Evolutionary conservation across 2,888 invertebrate species (phyloP).

Genomic region (Anthrax anthrax): DNA sequence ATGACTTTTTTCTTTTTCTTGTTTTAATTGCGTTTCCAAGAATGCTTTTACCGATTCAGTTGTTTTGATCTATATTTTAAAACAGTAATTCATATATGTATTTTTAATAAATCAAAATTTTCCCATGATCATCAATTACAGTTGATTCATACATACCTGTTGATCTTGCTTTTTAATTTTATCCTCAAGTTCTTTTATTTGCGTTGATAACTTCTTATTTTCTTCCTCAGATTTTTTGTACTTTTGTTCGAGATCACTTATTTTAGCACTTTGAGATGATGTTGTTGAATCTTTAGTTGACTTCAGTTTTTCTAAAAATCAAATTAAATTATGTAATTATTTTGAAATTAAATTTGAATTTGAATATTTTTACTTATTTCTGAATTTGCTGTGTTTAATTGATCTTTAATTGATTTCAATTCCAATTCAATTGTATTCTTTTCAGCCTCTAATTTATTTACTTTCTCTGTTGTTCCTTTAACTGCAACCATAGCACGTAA

Average conservation of each 20-base stretch:
- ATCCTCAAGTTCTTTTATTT: conserved; percentile 35
- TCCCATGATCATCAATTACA: too few species aligned
- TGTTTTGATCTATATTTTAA: conserved; percentile 31
- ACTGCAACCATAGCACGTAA: conserved; percentile 32
- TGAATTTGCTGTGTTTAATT: conserved; percentile 45
- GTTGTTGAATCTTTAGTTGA: conserved; percentile 13
- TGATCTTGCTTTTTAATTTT: conserved; percentile 38
- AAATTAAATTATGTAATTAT: too few species aligned
- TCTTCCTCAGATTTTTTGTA: conserved; percentile 54
- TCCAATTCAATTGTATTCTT: conserved; percentile 47
- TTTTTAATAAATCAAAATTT: too few species aligned
- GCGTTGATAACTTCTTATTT: conserved; percentile 44
- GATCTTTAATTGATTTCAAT: conserved; percentile 50
- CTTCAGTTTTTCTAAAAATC: conserved; percentile 20
- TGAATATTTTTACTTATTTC: conserved; percentile 22
- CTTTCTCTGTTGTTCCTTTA: conserved; percentile 30
- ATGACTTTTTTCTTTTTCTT: conserved; percentile 35
- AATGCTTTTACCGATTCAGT: conserved; percentile 35
- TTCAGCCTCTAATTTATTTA: conserved; percentile 46
- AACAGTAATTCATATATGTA: conserved; percentile 9
- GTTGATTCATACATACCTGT: conserved; percentile 20
- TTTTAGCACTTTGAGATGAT: conserved; percentile 40
- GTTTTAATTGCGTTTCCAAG: conserved; percentile 36
- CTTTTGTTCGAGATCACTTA: conserved; percentile 50
- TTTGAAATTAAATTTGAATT: background rate